Evolutionary conservation across 2,113 vertebrate genomes (phyloP).

Genomic region (Cardinalis cardinalis): DNA sequence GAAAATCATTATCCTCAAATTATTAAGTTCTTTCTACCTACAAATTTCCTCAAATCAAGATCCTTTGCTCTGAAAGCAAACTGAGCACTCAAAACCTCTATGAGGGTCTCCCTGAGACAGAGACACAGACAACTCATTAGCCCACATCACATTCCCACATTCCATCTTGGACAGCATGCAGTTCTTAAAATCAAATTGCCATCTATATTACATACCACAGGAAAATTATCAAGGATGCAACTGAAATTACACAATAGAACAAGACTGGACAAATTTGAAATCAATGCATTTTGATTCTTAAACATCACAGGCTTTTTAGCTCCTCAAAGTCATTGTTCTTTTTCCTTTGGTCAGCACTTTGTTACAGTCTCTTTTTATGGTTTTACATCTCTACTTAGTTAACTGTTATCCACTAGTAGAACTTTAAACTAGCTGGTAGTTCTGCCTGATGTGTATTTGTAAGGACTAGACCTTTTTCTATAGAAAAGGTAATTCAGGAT

Average conservation of each 20-base stretch:
- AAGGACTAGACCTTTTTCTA: neutral
- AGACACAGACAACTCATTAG: neutral
- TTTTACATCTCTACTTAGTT: neutral
- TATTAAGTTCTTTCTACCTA: neutral
- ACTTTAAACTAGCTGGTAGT: neutral
- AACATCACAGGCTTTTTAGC: neutral
- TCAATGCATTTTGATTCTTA: neutral
- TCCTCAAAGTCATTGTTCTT: neutral
- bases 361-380: neutral
- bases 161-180: neutral
- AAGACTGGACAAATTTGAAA: neutral
- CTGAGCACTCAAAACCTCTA: neutral
- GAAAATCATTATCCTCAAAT: neutral
- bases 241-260: neutral
- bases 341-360: too few species aligned
- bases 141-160: accelerated
- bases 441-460: neutral
- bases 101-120: neutral
- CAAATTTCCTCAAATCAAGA: neutral
- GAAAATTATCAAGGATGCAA: neutral
- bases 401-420: neutral
- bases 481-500: neutral
- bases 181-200: neutral
- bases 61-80: neutral
- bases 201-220: neutral